phyloP scores from a whole-genome alignment of 2,888 invertebrate species.

The Drosophila longiperda region DNA sequence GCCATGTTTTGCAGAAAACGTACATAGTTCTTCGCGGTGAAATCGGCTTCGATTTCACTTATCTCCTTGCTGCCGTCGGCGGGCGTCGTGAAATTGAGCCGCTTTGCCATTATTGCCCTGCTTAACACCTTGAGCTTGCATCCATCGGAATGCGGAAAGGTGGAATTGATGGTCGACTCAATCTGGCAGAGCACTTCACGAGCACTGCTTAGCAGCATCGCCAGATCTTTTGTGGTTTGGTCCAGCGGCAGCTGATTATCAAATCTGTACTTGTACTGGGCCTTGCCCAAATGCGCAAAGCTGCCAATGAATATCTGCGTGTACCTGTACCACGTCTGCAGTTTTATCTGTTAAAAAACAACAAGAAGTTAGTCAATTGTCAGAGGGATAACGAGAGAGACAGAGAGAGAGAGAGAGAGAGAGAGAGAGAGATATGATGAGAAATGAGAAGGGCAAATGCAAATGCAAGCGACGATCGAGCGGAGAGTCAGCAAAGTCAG shows the following conservation, averaged over 20 bases:
- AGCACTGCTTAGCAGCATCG: conserved; percentile 76
- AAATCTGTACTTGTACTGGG: conserved; percentile 73
- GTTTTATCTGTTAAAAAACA: conserved; percentile 68
- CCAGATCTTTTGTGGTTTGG: conserved; percentile 68
- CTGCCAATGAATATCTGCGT: conserved; percentile 82
- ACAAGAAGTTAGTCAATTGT: conserved; percentile 14
- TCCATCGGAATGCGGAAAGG: conserved; percentile 58
- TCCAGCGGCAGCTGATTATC: conserved; percentile 53
- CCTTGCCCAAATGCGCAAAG: conserved; percentile 77
- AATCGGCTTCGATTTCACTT: conserved; percentile 68
- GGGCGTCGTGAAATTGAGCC: conserved; percentile 70
- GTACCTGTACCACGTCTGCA: conserved; percentile 81
- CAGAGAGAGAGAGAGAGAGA: neutral
- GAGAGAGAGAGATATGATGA: conserved; percentile 6
- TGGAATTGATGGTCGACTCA: conserved; percentile 81
- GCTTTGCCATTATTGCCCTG: conserved; percentile 53
- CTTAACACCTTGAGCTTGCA: conserved; percentile 61
- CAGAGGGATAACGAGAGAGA: neutral
- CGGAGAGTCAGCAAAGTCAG: neutral
- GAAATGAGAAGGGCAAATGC: conserved; percentile 32
- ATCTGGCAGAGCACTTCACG: conserved; percentile 81
- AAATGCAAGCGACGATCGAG: conserved; percentile 36
- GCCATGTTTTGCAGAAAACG: conserved; percentile 70
- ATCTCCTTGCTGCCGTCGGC: conserved; percentile 51
- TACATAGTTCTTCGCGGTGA: conserved; percentile 71